Conservation (phyloP, 2,113 vertebrate species). For the Lophochroa leadbeateri region DNA sequence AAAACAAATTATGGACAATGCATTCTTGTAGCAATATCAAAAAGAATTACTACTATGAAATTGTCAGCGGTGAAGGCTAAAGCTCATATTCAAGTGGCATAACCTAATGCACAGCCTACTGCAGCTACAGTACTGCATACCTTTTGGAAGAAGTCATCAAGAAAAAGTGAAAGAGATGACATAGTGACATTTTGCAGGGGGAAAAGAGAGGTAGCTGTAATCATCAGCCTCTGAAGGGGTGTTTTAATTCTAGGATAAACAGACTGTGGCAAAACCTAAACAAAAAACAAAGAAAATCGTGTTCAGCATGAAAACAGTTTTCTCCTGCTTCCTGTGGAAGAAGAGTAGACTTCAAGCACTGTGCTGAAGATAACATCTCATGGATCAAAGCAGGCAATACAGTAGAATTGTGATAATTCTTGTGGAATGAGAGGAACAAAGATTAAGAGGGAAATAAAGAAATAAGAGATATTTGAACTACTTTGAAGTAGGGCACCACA, state of each 20-base stretch:
- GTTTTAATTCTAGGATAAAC: constrained; percentile 21
- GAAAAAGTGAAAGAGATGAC: neutral
- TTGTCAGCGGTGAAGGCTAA: rapidly evolving
- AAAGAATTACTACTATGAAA: neutral
- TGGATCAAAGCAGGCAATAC: constrained; percentile 30
- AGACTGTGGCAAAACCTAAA: constrained; percentile 28
- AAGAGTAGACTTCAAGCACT: constrained; percentile 15
- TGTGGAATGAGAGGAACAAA: neutral
- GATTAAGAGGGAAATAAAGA: constrained; percentile 20
- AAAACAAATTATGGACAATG: neutral
- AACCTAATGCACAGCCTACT: neutral
- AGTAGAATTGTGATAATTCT: constrained; percentile 24
- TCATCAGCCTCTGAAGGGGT: neutral
- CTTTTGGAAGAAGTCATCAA: neutral
- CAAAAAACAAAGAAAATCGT: neutral
- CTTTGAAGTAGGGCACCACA: neutral
- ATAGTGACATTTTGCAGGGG: neutral
- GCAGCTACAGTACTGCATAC: neutral
- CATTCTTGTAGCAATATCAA: neutral
- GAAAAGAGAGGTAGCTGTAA: neutral
- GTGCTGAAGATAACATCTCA: constrained; percentile 13
- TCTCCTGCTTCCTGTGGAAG: neutral
- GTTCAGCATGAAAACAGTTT: neutral
- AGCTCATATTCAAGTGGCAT: neutral
- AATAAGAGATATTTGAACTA: neutral